Conservation (phyloP, 2,888 invertebrate genomes). For the Tinea trinotella region DNA sequence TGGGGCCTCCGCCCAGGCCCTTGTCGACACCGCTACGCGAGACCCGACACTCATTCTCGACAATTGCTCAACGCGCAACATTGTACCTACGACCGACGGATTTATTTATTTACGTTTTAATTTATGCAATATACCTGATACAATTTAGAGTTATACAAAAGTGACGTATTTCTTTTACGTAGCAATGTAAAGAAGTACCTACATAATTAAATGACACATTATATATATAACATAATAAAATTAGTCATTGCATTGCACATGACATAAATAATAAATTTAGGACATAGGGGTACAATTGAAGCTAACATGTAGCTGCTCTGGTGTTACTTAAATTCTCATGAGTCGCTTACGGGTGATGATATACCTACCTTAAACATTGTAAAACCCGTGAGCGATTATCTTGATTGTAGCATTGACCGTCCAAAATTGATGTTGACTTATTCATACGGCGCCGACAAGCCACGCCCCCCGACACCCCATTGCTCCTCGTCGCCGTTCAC, state of each 20-base stretch:
- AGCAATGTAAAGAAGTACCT: too few species aligned
- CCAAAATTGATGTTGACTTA: constrained; percentile 10
- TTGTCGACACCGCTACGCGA: background rate
- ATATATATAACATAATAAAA: too few species aligned
- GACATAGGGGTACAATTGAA: too few species aligned
- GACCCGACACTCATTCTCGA: background rate
- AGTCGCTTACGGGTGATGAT: background rate
- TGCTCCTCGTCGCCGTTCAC: background rate
- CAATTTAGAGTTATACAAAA: too few species aligned
- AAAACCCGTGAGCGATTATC: constrained; percentile 3
- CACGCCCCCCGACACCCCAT: background rate
- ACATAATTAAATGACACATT: too few species aligned
- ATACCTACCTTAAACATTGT: background rate
- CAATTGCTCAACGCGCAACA: background rate
- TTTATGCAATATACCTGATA: too few species aligned
- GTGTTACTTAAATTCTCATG: background rate
- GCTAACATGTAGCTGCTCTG: background rate
- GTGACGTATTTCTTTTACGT: too few species aligned
- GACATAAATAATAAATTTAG: background rate
- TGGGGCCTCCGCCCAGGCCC: constrained; percentile 37
- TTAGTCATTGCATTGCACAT: background rate
- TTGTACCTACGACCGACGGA: background rate
- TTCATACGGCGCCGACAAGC: constrained; percentile 7
- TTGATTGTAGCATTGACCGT: constrained; percentile 8
- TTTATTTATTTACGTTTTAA: too few species aligned